Evolutionary conservation across 2,888 invertebrate species (phyloP).

Genomic region (Cancer borealis): DNA sequence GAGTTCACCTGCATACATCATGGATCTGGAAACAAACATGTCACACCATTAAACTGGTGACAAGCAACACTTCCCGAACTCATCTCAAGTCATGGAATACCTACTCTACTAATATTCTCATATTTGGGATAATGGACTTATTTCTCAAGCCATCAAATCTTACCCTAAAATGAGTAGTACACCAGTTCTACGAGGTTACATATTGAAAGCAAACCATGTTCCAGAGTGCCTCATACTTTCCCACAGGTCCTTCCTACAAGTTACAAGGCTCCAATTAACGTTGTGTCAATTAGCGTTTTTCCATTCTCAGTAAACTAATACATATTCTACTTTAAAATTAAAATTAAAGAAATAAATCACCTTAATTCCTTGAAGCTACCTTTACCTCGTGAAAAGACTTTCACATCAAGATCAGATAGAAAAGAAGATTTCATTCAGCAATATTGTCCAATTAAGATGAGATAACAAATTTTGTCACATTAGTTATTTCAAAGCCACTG

Average conservation of each 20-base stretch:
- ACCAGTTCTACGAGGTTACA: neutral
- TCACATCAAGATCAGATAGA: neutral
- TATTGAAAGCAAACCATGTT: neutral
- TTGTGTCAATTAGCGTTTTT: neutral
- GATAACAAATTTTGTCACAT: neutral
- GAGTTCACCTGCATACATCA: slow-evolving; percentile 92
- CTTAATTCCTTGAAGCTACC: neutral
- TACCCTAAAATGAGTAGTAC: neutral
- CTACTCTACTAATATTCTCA: neutral
- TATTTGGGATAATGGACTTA: neutral
- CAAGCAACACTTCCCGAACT: neutral
- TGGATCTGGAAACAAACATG: slow-evolving; percentile 79
- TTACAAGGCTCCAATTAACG: neutral
- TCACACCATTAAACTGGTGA: slow-evolving; percentile 43
- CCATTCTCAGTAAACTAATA: neutral
- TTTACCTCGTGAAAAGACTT: neutral
- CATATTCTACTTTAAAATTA: neutral
- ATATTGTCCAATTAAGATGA: neutral
- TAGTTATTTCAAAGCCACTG: neutral
- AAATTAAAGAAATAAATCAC: neutral
- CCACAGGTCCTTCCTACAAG: neutral
- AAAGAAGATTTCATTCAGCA: neutral
- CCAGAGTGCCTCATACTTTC: neutral
- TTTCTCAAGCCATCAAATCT: neutral
- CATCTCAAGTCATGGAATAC: neutral